Evolutionary conservation across 2,113 vertebrate genomes (phyloP).

Genomic region (Scolopax mira): DNA sequence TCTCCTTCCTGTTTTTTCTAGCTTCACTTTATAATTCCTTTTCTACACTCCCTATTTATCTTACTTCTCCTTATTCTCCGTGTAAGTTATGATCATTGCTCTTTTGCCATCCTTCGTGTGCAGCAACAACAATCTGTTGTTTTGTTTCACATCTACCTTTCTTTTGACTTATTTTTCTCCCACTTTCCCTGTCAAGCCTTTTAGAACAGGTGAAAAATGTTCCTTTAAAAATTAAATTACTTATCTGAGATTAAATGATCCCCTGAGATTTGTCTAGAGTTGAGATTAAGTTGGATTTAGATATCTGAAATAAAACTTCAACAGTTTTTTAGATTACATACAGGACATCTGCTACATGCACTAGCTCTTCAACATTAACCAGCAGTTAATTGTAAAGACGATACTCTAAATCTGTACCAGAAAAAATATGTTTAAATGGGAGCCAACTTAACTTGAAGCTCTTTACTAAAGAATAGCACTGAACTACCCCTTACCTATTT

Average conservation of each 20-base stretch:
- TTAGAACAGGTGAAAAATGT: not conserved
- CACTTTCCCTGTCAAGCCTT: not conserved
- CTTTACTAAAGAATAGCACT: not conserved
- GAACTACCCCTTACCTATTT: not conserved
- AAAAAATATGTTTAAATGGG: not conserved
- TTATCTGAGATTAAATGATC: not conserved
- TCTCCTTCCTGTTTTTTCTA: not conserved
- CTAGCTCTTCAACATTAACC: not conserved
- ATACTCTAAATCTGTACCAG: not conserved
- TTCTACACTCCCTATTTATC: not conserved
- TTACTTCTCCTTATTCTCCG: not conserved
- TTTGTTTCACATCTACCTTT: not conserved
- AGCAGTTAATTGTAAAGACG: not conserved
- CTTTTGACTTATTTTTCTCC: not conserved
- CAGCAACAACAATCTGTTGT: not conserved
- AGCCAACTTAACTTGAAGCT: not conserved
- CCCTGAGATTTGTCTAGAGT: not conserved
- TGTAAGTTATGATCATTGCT: not conserved
- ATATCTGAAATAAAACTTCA: not conserved
- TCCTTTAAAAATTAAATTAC: not conserved
- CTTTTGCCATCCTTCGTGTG: not conserved
- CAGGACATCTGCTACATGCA: not conserved
- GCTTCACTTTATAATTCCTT: not conserved
- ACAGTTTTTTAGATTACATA: not conserved
- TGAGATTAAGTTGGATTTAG: not conserved